Evolutionary conservation across 2,888 invertebrate genomes (phyloP).

Genomic region (Patella caerulea): DNA sequence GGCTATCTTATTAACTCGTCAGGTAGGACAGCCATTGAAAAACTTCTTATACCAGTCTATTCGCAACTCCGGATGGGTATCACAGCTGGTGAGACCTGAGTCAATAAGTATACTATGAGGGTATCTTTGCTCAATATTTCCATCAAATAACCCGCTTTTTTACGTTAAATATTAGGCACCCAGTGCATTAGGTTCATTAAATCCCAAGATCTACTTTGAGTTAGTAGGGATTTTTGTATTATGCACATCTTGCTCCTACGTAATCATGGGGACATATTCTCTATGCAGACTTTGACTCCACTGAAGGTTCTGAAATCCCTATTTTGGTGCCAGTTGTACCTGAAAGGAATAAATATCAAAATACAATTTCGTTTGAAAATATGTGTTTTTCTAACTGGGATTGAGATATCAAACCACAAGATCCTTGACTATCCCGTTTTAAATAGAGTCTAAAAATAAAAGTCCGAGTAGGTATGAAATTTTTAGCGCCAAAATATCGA

Average conservation of each 20-base stretch:
- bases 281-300: neutral
- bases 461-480: no score
- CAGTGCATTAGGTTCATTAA: conserved; percentile 19
- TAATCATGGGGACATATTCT: conserved; percentile 17
- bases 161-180: neutral
- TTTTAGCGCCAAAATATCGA: no score
- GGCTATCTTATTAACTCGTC: conserved; percentile 12
- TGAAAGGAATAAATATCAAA: neutral
- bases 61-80: neutral
- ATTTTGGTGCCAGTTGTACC: conserved; percentile 14
- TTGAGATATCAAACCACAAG: no score
- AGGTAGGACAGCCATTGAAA: conserved; percentile 3
- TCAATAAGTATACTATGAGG: neutral
- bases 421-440: no score
- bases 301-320: neutral
- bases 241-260: neutral
- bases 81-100: conserved; percentile 11
- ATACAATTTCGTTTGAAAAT: no score
- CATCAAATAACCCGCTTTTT: neutral
- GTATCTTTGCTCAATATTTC: conserved; percentile 29
- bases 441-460: no score
- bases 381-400: no score
- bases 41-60: conserved; percentile 9
- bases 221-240: neutral
- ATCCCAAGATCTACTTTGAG: conserved; percentile 4